phyloP scores from a whole-genome alignment of 1,140 invertebrate species.

The Triops cancriformis region DNA sequence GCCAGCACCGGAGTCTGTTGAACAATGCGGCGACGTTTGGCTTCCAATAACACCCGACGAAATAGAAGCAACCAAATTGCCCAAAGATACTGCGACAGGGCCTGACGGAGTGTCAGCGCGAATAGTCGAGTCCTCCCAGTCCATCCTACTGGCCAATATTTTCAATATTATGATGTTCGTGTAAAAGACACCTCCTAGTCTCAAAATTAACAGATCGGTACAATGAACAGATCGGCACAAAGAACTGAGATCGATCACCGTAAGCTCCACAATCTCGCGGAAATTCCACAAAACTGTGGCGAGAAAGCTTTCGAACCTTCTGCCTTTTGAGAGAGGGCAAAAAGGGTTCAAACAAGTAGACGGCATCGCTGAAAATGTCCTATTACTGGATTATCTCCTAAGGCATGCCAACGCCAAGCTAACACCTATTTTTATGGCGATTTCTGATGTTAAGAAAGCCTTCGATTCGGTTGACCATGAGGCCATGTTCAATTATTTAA shows the following conservation, averaged over 20 bases:
- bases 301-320: background rate
- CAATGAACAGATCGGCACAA: background rate
- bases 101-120: background rate
- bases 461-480: conserved; percentile 14
- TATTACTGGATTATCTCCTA: background rate
- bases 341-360: background rate
- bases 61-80: background rate
- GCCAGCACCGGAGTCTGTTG: too few relatives aligned
- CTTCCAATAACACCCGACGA: background rate
- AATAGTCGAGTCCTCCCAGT: background rate
- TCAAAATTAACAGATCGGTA: background rate
- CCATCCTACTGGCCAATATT: background rate
- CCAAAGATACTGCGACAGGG: background rate
- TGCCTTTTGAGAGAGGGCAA: too few relatives aligned
- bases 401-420: background rate
- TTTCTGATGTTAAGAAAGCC: conserved; percentile 15
- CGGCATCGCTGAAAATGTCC: background rate
- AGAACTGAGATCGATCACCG: background rate
- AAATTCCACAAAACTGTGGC: background rate
- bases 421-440: background rate
- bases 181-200: background rate
- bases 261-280: background rate
- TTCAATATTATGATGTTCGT: background rate
- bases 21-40: background rate
- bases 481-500: background rate